phyloP scores from a whole-genome alignment of 1,140 invertebrate species.

The Polyergus mexicanus region DNA sequence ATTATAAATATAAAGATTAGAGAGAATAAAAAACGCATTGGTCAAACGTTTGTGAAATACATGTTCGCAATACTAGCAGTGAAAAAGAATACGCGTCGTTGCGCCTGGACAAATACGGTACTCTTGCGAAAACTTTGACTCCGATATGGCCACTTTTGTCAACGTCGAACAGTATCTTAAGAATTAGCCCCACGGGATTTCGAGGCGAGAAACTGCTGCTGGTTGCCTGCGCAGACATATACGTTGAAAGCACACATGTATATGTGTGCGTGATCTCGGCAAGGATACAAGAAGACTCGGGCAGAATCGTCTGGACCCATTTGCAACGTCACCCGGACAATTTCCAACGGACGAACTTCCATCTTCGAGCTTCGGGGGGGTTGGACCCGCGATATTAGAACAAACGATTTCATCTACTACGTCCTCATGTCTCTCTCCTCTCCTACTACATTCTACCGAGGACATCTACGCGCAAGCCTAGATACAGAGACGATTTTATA shows the following conservation, averaged over 20 bases:
- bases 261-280: constrained; percentile 27
- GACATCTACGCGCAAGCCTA: constrained; percentile 5
- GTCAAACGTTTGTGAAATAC: constrained; percentile 3
- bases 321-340: constrained; percentile 67
- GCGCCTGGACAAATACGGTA: constrained; percentile 32
- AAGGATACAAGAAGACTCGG: constrained; percentile 34
- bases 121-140: constrained; percentile 40
- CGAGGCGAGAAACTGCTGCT: constrained; percentile 40
- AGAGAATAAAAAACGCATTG: not conserved
- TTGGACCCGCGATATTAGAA: constrained; percentile 64
- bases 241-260: constrained; percentile 36
- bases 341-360: constrained; percentile 64
- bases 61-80: not conserved
- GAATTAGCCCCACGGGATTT: constrained; percentile 65
- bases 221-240: not conserved
- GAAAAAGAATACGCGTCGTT: not conserved
- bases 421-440: constrained; percentile 4
- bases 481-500: constrained; percentile 22
- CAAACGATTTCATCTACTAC: constrained; percentile 69
- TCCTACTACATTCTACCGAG: not conserved
- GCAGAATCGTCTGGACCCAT: constrained; percentile 59
- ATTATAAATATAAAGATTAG: not conserved
- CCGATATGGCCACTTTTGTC: constrained; percentile 59
- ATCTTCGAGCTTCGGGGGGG: constrained; percentile 64
- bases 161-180: constrained; percentile 68